Conservation (phyloP, 1,140 invertebrate genomes). For the Piezodorus guildinii region DNA sequence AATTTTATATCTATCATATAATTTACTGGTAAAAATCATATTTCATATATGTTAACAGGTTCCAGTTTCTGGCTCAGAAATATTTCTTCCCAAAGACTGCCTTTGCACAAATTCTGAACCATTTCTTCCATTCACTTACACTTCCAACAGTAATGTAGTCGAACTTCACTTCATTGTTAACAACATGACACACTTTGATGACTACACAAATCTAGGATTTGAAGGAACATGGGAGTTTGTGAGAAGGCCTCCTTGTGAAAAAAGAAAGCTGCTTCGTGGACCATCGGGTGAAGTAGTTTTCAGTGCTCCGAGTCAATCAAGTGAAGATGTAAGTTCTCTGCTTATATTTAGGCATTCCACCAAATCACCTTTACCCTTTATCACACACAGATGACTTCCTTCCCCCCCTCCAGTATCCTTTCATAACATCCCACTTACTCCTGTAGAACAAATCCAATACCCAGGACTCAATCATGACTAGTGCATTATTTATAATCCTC, state of each 20-base stretch:
- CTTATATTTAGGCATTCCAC: too few species aligned
- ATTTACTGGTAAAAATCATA: neutral
- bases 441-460: too few species aligned
- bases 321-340: constrained; percentile 47
- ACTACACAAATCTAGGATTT: constrained; percentile 70
- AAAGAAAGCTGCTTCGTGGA: constrained; percentile 52
- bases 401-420: too few species aligned
- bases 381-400: too few species aligned
- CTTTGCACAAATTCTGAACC: constrained; percentile 47
- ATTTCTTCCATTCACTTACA: constrained; percentile 56
- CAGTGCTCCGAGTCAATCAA: constrained; percentile 40
- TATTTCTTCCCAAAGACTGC: constrained; percentile 53
- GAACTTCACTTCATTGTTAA: constrained; percentile 69
- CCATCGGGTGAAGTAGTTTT: constrained; percentile 63
- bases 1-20: neutral
- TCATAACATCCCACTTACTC: too few species aligned
- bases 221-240: constrained; percentile 74
- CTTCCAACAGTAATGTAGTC: constrained; percentile 59
- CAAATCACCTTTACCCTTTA: too few species aligned
- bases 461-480: too few species aligned
- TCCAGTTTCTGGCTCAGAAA: constrained; percentile 45
- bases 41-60: constrained; percentile 33
- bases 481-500: too few species aligned
- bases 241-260: constrained; percentile 50
- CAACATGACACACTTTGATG: constrained; percentile 70